Conservation (phyloP, 2,113 vertebrate species). For the Dissostichus mawsoni region DNA sequence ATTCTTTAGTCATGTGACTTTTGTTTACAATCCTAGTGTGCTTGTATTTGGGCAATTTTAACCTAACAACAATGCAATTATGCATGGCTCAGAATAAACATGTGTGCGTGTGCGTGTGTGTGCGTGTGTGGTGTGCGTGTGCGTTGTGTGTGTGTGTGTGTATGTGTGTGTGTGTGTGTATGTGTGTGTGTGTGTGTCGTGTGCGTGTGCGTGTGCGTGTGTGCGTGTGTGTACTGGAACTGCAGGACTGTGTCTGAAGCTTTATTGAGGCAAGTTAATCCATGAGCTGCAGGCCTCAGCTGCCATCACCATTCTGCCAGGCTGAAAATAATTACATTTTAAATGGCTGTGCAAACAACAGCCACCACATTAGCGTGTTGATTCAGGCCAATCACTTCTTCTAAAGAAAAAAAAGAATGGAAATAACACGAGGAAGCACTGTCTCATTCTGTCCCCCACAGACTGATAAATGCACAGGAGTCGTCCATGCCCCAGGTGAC, state of each 20-base stretch:
- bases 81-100: conserved; percentile 27
- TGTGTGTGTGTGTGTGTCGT: conserved; percentile 14
- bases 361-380: conserved; percentile 76
- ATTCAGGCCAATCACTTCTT: conserved; percentile 77
- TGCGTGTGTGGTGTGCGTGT: not conserved
- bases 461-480: conserved; percentile 74
- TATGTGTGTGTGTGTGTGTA: not conserved
- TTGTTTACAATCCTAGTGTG: conserved; percentile 9
- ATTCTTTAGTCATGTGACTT: conserved; percentile 3
- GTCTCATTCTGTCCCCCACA: conserved; percentile 66
- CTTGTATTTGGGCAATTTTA: conserved; percentile 20
- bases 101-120: not conserved
- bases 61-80: conserved; percentile 28
- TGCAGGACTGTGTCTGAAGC: conserved; percentile 54
- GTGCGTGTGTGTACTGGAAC: not conserved
- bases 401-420: conserved; percentile 36
- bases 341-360: conserved; percentile 79
- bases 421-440: conserved; percentile 54
- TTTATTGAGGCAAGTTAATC: conserved; percentile 69
- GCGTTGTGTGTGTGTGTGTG: not conserved
- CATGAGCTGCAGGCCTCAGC: conserved; percentile 63
- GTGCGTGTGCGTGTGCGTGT: too few relatives aligned
- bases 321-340: conserved; percentile 83
- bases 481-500: conserved; percentile 68
- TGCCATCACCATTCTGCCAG: conserved; percentile 54